These are phyloP conservation scores for Lateolabrax maculatus DNA, from an alignment of 2,797 vertebrate genomes.

Conservation along the genomic window DNA sequence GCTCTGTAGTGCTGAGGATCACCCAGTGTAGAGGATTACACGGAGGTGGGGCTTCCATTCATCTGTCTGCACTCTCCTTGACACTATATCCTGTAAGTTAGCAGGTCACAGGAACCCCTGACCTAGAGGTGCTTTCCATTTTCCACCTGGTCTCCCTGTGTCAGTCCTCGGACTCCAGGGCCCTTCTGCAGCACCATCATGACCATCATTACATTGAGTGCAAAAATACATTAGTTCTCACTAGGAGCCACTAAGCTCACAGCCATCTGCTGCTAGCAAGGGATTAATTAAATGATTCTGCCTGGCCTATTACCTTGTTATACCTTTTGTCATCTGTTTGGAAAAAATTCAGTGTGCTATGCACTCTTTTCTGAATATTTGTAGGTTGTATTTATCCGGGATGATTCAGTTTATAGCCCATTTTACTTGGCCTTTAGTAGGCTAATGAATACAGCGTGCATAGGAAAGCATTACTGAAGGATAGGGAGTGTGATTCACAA, in stretches of 20 bases:
- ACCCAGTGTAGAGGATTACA: slow-evolving; percentile 42
- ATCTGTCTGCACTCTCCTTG: slow-evolving; percentile 41
- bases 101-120: slow-evolving; percentile 27
- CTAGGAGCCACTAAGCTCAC: slow-evolving; percentile 66
- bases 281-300: slow-evolving; percentile 78
- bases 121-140: slow-evolving; percentile 61
- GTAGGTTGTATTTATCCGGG: slow-evolving; percentile 14
- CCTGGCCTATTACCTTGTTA: slow-evolving; percentile 62
- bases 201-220: slow-evolving; percentile 66
- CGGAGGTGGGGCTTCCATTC: slow-evolving; percentile 21
- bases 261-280: slow-evolving; percentile 70
- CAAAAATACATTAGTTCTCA: slow-evolving; percentile 75
- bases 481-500: slow-evolving; percentile 35
- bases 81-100: slow-evolving; percentile 26
- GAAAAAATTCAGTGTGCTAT: slow-evolving; percentile 1
- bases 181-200: slow-evolving; percentile 32
- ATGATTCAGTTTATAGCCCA: slow-evolving; percentile 19
- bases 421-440: slow-evolving; percentile 23
- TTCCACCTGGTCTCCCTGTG: slow-evolving; percentile 26
- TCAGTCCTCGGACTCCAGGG: slow-evolving; percentile 31
- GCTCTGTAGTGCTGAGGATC: slow-evolving; percentile 24
- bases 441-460: slow-evolving; percentile 34
- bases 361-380: neutral
- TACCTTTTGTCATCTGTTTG: slow-evolving; percentile 54
- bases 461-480: slow-evolving; percentile 47